phyloP scores from a whole-genome alignment of 1,140 invertebrate genomes.

The Sycophila sp. region DNA sequence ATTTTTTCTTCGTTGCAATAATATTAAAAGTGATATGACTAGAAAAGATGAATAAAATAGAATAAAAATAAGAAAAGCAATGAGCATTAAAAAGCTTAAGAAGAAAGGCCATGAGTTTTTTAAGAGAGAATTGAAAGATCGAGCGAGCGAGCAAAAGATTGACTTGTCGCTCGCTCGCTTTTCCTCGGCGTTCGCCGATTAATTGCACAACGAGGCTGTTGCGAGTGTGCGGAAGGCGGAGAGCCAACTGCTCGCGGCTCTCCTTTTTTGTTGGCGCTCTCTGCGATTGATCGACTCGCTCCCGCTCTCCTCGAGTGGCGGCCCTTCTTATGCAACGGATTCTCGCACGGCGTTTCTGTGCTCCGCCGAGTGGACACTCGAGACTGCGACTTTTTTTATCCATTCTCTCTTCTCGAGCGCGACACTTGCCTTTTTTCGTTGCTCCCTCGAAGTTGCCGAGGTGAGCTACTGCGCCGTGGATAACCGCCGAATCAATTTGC shows the following conservation, averaged over 20 bases:
- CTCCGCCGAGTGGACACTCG: constrained; percentile 23
- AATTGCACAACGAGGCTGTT: constrained; percentile 20
- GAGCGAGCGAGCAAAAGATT: neutral
- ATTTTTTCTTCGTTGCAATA: no score
- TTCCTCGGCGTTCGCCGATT: neutral
- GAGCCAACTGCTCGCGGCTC: neutral
- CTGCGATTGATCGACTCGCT: constrained; percentile 8
- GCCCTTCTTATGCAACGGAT: neutral
- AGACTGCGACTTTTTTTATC: constrained; percentile 2
- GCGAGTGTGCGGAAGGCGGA: neutral
- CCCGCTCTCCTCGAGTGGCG: neutral
- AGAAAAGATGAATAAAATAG: neutral
- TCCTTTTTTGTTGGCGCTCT: constrained; percentile 11
- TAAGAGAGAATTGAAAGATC: neutral
- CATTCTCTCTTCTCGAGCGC: neutral
- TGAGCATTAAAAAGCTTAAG: neutral
- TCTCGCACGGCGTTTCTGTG: neutral
- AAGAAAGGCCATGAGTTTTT: neutral
- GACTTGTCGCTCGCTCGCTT: constrained; percentile 26
- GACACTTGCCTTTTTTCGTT: neutral
- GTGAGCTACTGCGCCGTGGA: neutral
- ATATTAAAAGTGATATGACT: no score
- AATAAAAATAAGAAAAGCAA: neutral
- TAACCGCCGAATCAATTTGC: neutral
- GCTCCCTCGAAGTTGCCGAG: neutral